Percentiles rank a stretch among this genome's conserved stretches.
phyloP scores from a whole-genome alignment of 1,140 invertebrate genomes.

The Cydia amplana region DNA sequence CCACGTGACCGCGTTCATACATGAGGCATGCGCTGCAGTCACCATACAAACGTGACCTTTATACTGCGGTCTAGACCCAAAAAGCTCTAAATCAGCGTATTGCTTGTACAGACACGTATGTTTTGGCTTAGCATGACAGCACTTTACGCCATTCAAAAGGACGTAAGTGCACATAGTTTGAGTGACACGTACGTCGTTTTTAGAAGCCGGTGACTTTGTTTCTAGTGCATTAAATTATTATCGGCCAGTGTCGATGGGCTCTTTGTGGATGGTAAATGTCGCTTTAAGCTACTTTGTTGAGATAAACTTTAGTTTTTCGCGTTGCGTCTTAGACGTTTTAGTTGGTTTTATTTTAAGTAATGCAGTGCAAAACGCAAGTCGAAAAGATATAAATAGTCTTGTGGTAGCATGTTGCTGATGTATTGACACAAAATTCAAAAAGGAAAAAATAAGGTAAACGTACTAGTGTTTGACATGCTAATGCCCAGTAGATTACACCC shows the following conservation, averaged over 20 bases:
- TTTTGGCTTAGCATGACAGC: not conserved
- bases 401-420: too few relatives aligned
- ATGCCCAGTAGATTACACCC: too few relatives aligned
- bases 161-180: not conserved
- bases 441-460: too few relatives aligned
- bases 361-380: too few relatives aligned
- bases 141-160: not conserved
- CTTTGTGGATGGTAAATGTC: slow-evolving; percentile 1
- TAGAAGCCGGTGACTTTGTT: not conserved
- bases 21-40: too few relatives aligned
- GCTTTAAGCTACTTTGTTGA: slow-evolving; percentile 12
- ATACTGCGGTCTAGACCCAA: not conserved
- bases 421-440: too few relatives aligned
- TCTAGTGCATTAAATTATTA: slow-evolving; percentile 10
- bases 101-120: not conserved
- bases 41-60: not conserved
- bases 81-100: not conserved
- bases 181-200: not conserved
- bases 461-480: too few relatives aligned
- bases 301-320: not conserved
- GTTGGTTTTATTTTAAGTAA: too few relatives aligned
- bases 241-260: slow-evolving; percentile 11
- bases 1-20: too few relatives aligned
- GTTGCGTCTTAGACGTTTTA: not conserved
- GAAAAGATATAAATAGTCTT: too few relatives aligned